phyloP scores from a whole-genome alignment of 2,888 invertebrate species.

The Agriopis marginaria region DNA sequence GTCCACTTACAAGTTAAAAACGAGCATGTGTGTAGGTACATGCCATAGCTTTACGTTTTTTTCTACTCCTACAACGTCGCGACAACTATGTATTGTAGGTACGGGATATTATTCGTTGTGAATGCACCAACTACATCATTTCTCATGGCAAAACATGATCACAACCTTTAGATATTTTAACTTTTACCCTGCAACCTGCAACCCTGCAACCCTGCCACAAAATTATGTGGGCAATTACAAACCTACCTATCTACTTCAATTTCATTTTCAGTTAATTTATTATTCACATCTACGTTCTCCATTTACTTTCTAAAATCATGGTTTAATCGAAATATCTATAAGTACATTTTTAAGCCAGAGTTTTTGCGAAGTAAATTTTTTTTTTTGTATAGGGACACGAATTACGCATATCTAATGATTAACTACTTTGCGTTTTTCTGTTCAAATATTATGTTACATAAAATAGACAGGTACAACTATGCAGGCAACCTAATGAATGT shows the following conservation, averaged over 20 bases:
- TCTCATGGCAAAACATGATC: slow-evolving; percentile 33
- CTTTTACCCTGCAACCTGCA: slow-evolving; percentile 42
- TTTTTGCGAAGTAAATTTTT: not conserved
- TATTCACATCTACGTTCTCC: slow-evolving; percentile 9
- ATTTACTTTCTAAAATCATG: slow-evolving; percentile 6
- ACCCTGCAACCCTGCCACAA: slow-evolving; percentile 42
- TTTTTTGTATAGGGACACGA: not conserved
- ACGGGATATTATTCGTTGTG: slow-evolving; percentile 20
- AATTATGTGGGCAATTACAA: slow-evolving; percentile 20
- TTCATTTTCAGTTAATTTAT: slow-evolving; percentile 18
- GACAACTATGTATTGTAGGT: not conserved
- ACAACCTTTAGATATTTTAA: slow-evolving; percentile 43
- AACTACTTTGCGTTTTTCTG: too few species aligned
- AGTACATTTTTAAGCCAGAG: slow-evolving; percentile 7
- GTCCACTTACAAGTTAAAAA: too few species aligned
- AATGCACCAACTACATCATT: slow-evolving; percentile 9
- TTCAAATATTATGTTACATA: too few species aligned
- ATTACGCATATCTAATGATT: not conserved
- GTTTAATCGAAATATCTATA: slow-evolving; percentile 4
- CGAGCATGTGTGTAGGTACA: too few species aligned
- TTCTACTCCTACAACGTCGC: too few species aligned
- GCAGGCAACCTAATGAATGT: not conserved
- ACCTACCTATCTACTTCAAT: slow-evolving; percentile 25
- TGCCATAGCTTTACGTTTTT: too few species aligned
- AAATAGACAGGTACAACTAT: not conserved